Evolutionary conservation across 1,140 invertebrate species (phyloP), one percentile per base, ranked within the genome.

Genomic region (Neuroterus valhalla): DNA sequence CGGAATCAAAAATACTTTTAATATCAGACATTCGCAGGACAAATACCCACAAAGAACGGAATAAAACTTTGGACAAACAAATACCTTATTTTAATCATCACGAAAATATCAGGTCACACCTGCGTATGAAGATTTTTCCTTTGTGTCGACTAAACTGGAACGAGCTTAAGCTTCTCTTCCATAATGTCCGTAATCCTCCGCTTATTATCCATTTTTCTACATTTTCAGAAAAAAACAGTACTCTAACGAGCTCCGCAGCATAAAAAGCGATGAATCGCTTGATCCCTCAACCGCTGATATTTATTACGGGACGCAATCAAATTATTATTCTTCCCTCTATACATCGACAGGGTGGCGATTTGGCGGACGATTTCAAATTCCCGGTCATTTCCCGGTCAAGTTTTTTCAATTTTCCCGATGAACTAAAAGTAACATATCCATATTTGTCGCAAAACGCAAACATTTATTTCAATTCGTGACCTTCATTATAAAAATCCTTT

Each of bases 121-220:
- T 62, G 10, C 52, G 19, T 55, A 38, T 62, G 31, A 62, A 62
- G 55, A 62, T 62, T 26, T 55, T 23, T 26, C 52, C 52, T 21
- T 23, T 26, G 2, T 55, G 52, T 31, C 21, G 23, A 62, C 23
- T 48, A 48, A 48, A 48, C 46, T 48, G 17, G 46, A 48, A 17
- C 46, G 46, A 48, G 19, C 23, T 38, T 15, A 62, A 62, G 23
- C 23, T 62, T 62, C 55, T 62, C 52, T 62, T 31, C 23, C 55
- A 62, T 62, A 62, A 38, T 62, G 14, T 62, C 31, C n/a, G 55
- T 31, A 31, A 62, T 62, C 55, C 55, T 23, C 31, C 14, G 55
- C 55, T 62, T 62, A 23, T 62, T 38, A 62, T 62, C 31, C 55
- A 62, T 38, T 62, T 62, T 62, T 55, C 12, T 62, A 3, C 23